phyloP scores from a whole-genome alignment of 2,113 vertebrate genomes.

The Turnix velox region DNA sequence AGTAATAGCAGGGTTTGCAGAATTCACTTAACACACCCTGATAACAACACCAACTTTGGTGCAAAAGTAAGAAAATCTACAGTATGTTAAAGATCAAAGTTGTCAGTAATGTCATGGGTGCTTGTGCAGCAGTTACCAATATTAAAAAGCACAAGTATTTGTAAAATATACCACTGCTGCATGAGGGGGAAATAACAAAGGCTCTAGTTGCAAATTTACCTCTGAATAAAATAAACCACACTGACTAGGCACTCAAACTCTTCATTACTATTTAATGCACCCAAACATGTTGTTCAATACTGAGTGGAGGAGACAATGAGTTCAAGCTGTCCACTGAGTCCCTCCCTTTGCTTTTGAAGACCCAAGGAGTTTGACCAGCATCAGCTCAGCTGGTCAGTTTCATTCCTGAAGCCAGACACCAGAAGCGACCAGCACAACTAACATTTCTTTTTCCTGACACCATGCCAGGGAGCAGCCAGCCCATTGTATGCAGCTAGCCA shows the following conservation, averaged over 20 bases:
- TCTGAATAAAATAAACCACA: not conserved
- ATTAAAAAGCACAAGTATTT: not conserved
- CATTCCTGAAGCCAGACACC: not conserved
- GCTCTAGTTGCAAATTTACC: not conserved
- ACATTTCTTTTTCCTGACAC: not conserved
- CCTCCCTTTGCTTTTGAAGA: not conserved
- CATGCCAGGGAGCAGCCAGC: not conserved
- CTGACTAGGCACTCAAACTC: not conserved
- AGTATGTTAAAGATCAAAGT: not conserved
- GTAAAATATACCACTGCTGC: not conserved
- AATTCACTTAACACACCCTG: not conserved
- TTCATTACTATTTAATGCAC: not conserved
- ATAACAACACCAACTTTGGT: not conserved
- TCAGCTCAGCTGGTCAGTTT: not conserved
- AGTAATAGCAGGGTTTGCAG: not conserved
- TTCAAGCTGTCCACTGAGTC: not conserved
- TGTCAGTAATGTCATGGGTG: not conserved
- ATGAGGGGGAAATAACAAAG: not conserved
- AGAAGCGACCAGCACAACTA: not conserved
- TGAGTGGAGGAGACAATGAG: not conserved
- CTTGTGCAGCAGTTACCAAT: not conserved
- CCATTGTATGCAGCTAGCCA: not conserved
- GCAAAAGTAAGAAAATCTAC: not conserved
- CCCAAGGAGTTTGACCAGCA: not conserved
- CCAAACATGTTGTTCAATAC: not conserved